These are phyloP conservation scores for Hydrotaea diabolus DNA, from an alignment of 2,888 invertebrate species.

Conservation along the genomic window DNA sequence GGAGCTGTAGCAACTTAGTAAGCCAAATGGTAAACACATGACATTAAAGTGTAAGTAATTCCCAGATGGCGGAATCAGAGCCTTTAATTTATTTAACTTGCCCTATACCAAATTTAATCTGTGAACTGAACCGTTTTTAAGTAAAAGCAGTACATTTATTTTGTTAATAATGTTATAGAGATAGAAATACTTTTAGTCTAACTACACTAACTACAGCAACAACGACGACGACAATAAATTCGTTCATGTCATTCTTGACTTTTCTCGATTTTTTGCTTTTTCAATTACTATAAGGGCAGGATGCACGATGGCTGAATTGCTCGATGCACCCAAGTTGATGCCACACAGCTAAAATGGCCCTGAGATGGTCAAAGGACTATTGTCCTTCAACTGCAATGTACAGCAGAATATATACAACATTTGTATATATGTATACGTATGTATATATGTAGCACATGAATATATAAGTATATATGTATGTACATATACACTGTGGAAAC, in stretches of 20 bases:
- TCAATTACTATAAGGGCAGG: slow-evolving; percentile 24
- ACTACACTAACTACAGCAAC: not conserved
- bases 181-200: no score
- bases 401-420: slow-evolving; percentile 4
- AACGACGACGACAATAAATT: slow-evolving; percentile 12
- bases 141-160: not conserved
- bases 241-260: slow-evolving; percentile 10
- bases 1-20: no score
- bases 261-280: slow-evolving; percentile 11
- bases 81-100: no score
- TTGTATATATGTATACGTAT: not conserved
- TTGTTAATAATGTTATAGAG: not conserved
- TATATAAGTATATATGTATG: not conserved
- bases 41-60: no score
- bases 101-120: not conserved
- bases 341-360: slow-evolving; percentile 52
- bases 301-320: slow-evolving; percentile 14
- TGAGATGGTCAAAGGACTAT: slow-evolving; percentile 70
- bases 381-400: slow-evolving; percentile 66
- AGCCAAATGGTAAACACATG: no score
- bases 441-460: slow-evolving; percentile 21
- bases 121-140: not conserved
- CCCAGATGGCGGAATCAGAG: no score
- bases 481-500: slow-evolving; percentile 50
- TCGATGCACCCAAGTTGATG: slow-evolving; percentile 13